Evolutionary conservation across 1,140 invertebrate genomes (phyloP).

Genomic region (Sitobion miscanthi): DNA sequence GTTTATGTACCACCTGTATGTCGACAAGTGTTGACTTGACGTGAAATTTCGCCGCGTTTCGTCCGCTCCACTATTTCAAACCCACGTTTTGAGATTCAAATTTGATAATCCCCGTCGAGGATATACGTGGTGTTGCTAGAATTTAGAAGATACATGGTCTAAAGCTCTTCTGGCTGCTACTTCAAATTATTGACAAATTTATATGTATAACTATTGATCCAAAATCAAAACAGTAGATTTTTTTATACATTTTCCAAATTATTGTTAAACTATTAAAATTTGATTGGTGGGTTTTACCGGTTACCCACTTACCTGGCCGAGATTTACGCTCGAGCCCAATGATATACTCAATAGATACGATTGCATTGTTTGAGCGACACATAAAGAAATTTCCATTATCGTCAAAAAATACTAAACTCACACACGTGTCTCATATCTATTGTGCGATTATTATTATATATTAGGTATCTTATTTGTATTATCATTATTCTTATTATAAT

Average conservation of each 20-base stretch:
- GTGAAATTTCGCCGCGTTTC: not conserved
- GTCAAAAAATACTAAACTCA: not conserved
- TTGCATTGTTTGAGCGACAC: not conserved
- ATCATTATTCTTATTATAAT: not conserved
- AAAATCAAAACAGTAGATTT: not conserved
- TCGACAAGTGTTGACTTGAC: not conserved
- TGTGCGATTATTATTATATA: constrained; percentile 1
- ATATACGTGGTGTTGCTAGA: not conserved
- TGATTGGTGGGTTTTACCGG: not conserved
- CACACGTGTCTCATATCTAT: not conserved
- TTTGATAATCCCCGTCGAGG: not conserved
- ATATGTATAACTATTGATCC: not conserved
- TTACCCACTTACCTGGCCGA: not conserved
- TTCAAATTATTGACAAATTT: not conserved
- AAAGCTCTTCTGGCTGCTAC: not conserved
- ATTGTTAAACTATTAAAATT: no score
- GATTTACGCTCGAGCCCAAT: not conserved
- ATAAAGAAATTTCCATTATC: constrained; percentile 23
- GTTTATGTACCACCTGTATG: not conserved
- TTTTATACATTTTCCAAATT: no score
- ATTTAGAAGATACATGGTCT: not conserved
- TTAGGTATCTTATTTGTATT: not conserved
- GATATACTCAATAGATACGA: not conserved
- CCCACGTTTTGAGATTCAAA: not conserved
- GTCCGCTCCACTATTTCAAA: not conserved